Evolutionary conservation across 2,113 vertebrate genomes (phyloP).

Genomic region (Lethenteron camtschaticum): DNA sequence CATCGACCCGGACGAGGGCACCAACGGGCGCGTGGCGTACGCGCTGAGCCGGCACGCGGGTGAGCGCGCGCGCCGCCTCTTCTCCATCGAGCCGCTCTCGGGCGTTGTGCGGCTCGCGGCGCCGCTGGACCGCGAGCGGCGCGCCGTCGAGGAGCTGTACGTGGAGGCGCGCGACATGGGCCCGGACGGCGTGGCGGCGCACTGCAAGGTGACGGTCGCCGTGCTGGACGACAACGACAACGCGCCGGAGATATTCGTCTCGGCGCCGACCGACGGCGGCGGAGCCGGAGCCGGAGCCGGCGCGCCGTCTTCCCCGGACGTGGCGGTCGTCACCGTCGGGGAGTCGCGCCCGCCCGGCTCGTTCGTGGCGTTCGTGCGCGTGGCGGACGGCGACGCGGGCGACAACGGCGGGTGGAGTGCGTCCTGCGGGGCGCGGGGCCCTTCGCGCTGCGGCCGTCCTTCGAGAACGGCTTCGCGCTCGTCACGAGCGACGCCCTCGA

Average conservation of each 20-base stretch:
- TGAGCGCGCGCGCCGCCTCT: conserved; percentile 4
- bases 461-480: conserved; percentile 77
- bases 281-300: background rate
- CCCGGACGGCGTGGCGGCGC: conserved; percentile 75
- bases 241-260: conserved; percentile 88
- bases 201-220: conserved; percentile 79
- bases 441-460: conserved; percentile 73
- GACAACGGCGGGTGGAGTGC: conserved; percentile 70
- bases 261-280: conserved; percentile 23
- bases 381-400: conserved; percentile 66
- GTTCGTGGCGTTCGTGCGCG: conserved; percentile 75
- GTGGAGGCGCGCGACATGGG: conserved; percentile 19
- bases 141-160: conserved; percentile 5
- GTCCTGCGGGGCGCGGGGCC: conserved; percentile 61
- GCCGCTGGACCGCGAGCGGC: conserved; percentile 4
- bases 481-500: conserved; percentile 68
- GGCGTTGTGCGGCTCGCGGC: background rate
- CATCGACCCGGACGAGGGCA: conserved; percentile 24
- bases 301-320: too few relatives aligned
- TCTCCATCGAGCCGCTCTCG: conserved; percentile 4
- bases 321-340: conserved; percentile 53
- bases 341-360: conserved; percentile 71
- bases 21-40: conserved; percentile 20
- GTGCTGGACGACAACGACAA: conserved; percentile 78
- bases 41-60: conserved; percentile 12